phyloP scores from a whole-genome alignment of 1,140 invertebrate genomes.

The Calliphora vicina region DNA sequence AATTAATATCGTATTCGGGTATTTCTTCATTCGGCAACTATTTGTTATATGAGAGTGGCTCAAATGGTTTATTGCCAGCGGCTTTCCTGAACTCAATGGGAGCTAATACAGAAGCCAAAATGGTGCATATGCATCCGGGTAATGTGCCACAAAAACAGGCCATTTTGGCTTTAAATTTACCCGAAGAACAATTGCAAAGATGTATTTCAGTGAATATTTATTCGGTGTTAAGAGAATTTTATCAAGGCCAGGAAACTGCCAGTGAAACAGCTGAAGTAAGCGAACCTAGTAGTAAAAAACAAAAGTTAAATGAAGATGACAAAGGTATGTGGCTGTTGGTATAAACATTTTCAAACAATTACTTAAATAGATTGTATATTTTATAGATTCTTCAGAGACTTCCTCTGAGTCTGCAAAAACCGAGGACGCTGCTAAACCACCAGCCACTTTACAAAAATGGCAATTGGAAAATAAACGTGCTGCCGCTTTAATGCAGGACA shows the following conservation, averaged over 20 bases:
- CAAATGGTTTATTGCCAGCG: constrained; percentile 82
- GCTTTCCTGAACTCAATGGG: constrained; percentile 80
- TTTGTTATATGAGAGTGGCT: constrained; percentile 87
- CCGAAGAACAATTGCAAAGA: constrained; percentile 70
- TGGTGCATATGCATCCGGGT: constrained; percentile 82
- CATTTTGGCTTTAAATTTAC: constrained; percentile 80
- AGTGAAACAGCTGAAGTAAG: neutral
- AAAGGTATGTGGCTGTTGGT: constrained; percentile 30
- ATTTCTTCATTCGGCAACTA: constrained; percentile 80
- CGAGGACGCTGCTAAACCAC: neutral
- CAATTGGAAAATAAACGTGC: constrained; percentile 72
- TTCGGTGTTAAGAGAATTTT: constrained; percentile 72
- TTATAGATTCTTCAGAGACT: neutral
- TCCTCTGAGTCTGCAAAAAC: neutral
- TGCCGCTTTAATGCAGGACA: constrained; percentile 66
- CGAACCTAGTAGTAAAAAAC: constrained; percentile 56
- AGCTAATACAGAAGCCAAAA: constrained; percentile 67
- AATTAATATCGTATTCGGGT: constrained; percentile 84
- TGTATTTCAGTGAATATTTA: constrained; percentile 77
- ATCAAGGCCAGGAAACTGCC: constrained; percentile 53
- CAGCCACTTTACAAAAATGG: constrained; percentile 66
- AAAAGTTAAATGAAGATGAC: constrained; percentile 52
- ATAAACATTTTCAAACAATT: no score
- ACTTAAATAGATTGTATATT: neutral
- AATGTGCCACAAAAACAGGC: constrained; percentile 80